Conservation (phyloP, 2,888 invertebrate genomes). For the Barypeithes pellucidus region DNA sequence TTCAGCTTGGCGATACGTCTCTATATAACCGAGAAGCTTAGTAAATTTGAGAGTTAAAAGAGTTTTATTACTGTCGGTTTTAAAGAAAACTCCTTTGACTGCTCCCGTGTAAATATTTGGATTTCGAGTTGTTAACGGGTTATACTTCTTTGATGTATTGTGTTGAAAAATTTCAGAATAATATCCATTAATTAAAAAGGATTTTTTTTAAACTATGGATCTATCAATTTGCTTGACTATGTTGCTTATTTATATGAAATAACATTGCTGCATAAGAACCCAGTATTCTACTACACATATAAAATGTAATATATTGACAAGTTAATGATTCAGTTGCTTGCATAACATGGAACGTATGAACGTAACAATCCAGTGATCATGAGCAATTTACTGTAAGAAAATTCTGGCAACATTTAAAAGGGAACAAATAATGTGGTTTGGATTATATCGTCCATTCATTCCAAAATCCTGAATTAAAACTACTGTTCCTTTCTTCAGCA, state of each 20-base stretch:
- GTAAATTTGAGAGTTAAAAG: slow-evolving; percentile 13
- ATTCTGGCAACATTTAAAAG: too few relatives aligned
- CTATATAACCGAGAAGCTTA: not conserved
- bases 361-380: too few relatives aligned
- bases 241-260: too few relatives aligned
- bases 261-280: too few relatives aligned
- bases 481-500: not conserved
- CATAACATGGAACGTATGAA: too few relatives aligned
- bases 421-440: too few relatives aligned
- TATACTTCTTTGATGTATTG: slow-evolving; percentile 42
- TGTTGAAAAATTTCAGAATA: slow-evolving; percentile 40
- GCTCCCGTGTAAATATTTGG: slow-evolving; percentile 38
- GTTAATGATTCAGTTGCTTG: too few relatives aligned
- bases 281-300: too few relatives aligned
- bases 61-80: slow-evolving; percentile 33
- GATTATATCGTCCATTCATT: slow-evolving; percentile 8
- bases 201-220: too few relatives aligned
- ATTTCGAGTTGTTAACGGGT: slow-evolving; percentile 26
- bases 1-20: not conserved
- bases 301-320: too few relatives aligned
- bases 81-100: slow-evolving; percentile 23
- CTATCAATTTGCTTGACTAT: too few relatives aligned
- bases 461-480: not conserved
- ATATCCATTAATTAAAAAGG: not conserved
- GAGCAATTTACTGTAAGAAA: too few relatives aligned